A percentile compares a stretch with the other conserved stretches of the same genome.
Evolutionary conservation across 1,140 invertebrate genomes (phyloP).

Genomic region (Drosophila chauvacae): DNA sequence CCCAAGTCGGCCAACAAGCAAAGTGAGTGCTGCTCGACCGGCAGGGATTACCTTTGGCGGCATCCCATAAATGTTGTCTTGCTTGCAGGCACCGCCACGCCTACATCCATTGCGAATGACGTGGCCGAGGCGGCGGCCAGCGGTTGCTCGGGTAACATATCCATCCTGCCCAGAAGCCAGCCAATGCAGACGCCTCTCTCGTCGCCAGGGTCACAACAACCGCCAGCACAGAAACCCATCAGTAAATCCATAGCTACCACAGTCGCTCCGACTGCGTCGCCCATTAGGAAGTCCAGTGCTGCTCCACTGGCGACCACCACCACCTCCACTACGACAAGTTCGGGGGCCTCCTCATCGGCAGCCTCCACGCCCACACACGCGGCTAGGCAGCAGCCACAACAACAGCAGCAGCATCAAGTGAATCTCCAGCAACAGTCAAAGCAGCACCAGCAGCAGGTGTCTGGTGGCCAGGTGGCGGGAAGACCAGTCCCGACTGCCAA

Average conservation of each 20-base stretch:
- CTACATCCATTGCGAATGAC: slow-evolving; percentile 69
- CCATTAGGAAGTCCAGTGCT: slow-evolving; percentile 7
- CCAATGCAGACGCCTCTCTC: slow-evolving; percentile 24
- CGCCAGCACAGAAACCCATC: slow-evolving; percentile 24
- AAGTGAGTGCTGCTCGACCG: slow-evolving; percentile 30
- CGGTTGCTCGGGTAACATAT: slow-evolving; percentile 25
- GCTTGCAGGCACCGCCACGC: slow-evolving; percentile 62
- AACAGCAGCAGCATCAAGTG: slow-evolving; percentile 14
- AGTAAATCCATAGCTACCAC: slow-evolving; percentile 43
- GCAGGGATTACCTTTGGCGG: too few species aligned
- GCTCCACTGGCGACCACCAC: slow-evolving; percentile 6
- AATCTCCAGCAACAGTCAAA: slow-evolving; percentile 19
- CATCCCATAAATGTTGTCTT: background rate
- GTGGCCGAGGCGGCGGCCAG: slow-evolving; percentile 61
- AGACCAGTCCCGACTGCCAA: background rate
- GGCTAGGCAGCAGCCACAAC: slow-evolving; percentile 6
- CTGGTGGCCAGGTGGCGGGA: slow-evolving; percentile 4
- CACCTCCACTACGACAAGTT: slow-evolving; percentile 37
- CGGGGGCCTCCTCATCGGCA: slow-evolving; percentile 62
- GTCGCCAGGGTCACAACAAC: slow-evolving; percentile 15
- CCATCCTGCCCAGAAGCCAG: slow-evolving; percentile 51
- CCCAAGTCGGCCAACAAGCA: slow-evolving; percentile 75
- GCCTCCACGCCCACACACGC: slow-evolving; percentile 69
- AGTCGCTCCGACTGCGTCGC: slow-evolving; percentile 15
- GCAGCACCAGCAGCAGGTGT: slow-evolving; percentile 15